Conservation (phyloP, 1,140 invertebrate species). For the Drosophila malerkotliana region DNA sequence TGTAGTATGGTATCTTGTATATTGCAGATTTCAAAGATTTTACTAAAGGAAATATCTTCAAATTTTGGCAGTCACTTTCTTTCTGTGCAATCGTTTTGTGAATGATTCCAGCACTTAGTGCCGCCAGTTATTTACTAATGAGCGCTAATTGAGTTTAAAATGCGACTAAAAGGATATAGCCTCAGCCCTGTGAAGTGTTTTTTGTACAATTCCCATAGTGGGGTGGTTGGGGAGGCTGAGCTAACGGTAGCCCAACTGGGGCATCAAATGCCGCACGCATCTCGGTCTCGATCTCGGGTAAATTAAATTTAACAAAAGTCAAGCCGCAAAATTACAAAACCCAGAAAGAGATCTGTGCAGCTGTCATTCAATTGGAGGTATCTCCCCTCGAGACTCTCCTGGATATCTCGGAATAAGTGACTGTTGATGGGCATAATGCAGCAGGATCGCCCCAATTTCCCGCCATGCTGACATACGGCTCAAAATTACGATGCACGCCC, state of each 20-base stretch:
- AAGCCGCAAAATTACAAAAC: slow-evolving; percentile 45
- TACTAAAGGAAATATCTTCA: too few relatives aligned
- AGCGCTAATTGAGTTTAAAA: slow-evolving; percentile 79
- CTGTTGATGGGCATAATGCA: slow-evolving; percentile 64
- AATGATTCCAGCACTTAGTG: slow-evolving; percentile 61
- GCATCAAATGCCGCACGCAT: slow-evolving; percentile 56
- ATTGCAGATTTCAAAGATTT: too few relatives aligned
- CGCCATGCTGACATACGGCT: slow-evolving; percentile 68
- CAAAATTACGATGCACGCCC: slow-evolving; percentile 44
- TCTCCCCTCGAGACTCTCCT: slow-evolving; percentile 5
- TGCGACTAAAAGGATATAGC: slow-evolving; percentile 69
- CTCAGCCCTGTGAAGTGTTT: slow-evolving; percentile 10
- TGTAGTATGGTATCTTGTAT: too few relatives aligned
- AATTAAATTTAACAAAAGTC: slow-evolving; percentile 77
- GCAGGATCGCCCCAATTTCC: slow-evolving; percentile 63
- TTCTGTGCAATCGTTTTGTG: slow-evolving; percentile 41
- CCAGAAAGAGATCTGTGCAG: slow-evolving; percentile 41
- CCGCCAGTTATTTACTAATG: slow-evolving; percentile 75
- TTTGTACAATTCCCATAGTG: not conserved
- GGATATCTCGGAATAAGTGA: slow-evolving; percentile 68
- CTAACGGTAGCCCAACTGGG: slow-evolving; percentile 45
- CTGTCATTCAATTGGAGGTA: slow-evolving; percentile 64
- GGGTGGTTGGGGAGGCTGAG: slow-evolving; percentile 16
- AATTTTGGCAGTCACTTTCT: not conserved
- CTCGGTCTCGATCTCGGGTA: slow-evolving; percentile 19